phyloP scores from a whole-genome alignment of 2,888 invertebrate genomes.

The Uloborus plumipes region DNA sequence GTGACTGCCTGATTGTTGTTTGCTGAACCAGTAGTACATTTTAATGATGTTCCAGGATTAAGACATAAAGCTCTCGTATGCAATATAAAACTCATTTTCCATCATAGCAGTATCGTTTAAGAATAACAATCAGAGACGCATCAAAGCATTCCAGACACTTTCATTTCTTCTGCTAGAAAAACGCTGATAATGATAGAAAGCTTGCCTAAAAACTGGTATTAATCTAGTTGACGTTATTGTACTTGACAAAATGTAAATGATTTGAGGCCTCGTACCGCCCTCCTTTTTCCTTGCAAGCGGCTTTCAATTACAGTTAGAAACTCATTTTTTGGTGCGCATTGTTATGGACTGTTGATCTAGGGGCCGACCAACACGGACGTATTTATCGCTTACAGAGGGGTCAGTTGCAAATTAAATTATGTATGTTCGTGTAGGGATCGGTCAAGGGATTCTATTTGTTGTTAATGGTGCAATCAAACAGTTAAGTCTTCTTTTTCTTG shows the following conservation, averaged over 20 bases:
- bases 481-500: no score
- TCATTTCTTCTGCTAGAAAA: neutral
- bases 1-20: no score
- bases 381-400: neutral
- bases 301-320: conserved; percentile 42
- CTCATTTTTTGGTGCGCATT: conserved; percentile 23
- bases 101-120: no score
- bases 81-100: no score
- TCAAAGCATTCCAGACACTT: neutral
- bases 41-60: no score
- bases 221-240: conserved; percentile 12
- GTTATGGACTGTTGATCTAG: conserved; percentile 36
- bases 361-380: conserved; percentile 7
- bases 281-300: conserved; percentile 11
- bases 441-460: no score
- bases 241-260: conserved; percentile 21
- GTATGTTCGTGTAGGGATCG: neutral
- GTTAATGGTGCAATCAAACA: no score
- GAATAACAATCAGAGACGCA: neutral
- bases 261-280: neutral
- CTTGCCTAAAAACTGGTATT: conserved; percentile 27
- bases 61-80: no score
- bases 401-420: neutral
- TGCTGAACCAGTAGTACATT: no score
- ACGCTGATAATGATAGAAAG: neutral